Conservation (phyloP, 2,113 vertebrate species). For the Platichthys flesus region DNA sequence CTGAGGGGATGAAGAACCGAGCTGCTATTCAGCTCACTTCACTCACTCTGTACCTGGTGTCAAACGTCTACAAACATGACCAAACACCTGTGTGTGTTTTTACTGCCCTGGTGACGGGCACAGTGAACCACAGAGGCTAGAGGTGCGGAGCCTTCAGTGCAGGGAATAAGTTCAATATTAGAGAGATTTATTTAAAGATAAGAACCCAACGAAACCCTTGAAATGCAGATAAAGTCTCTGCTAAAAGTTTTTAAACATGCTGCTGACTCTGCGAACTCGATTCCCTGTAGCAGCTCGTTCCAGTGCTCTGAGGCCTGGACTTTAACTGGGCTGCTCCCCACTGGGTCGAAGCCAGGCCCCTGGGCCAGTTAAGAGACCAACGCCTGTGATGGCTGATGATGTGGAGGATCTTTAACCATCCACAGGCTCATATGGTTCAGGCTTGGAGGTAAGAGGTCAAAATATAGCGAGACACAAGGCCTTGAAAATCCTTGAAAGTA, state of each 20-base stretch:
- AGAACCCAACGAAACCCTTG: background rate
- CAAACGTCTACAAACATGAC: conserved; percentile 19
- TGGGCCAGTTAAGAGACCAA: background rate
- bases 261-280: conserved; percentile 1
- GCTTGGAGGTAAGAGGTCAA: background rate
- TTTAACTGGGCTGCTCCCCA: background rate
- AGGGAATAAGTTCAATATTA: background rate
- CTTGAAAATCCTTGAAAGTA: background rate
- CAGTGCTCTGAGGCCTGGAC: background rate
- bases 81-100: conserved; percentile 49
- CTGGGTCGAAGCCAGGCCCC: background rate
- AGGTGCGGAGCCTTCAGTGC: background rate
- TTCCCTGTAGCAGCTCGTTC: background rate
- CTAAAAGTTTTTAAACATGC: background rate
- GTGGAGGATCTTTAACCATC: background rate
- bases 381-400: background rate
- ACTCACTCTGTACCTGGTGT: conserved; percentile 24
- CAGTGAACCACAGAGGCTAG: background rate
- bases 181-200: too few relatives aligned
- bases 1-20: conserved; percentile 46
- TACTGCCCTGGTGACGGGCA: background rate
- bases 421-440: background rate
- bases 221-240: background rate
- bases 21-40: conserved; percentile 21
- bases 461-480: background rate